A percentile compares a stretch with the other conserved stretches of the same genome.
Evolutionary conservation across 2,113 vertebrate species (phyloP).

Genomic region (Sceloporus tristichus): DNA sequence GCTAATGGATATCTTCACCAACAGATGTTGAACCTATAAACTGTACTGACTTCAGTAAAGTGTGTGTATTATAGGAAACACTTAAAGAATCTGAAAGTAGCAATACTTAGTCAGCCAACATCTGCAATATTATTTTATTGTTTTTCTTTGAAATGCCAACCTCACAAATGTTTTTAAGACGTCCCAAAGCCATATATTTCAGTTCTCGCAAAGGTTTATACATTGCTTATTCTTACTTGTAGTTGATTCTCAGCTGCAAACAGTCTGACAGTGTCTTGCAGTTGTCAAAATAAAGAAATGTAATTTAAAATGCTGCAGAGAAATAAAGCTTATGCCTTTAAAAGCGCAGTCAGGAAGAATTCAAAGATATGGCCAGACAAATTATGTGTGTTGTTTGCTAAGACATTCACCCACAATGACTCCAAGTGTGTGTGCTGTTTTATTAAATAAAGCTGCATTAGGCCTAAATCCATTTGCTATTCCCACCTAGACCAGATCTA

Average conservation of each 20-base stretch:
- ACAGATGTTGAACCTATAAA: background rate
- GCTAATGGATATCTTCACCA: no score
- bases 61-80: background rate
- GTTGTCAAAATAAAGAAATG: slow-evolving; percentile 43
- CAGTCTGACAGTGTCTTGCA: slow-evolving; percentile 27
- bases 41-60: background rate
- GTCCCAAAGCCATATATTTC: slow-evolving; percentile 61
- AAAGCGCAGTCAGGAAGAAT: slow-evolving; percentile 34
- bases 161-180: slow-evolving; percentile 59
- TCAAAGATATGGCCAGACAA: slow-evolving; percentile 15
- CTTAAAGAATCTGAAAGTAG: background rate
- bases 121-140: slow-evolving; percentile 63
- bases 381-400: slow-evolving; percentile 25
- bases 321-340: slow-evolving; percentile 38
- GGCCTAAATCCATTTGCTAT: no score
- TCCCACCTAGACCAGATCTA: no score
- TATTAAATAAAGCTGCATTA: background rate
- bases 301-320: slow-evolving; percentile 43
- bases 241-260: slow-evolving; percentile 32
- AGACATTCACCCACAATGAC: background rate
- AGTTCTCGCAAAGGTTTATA: slow-evolving; percentile 62
- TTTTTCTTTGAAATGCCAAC: slow-evolving; percentile 63
- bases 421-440: accelerated
- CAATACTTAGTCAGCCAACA: slow-evolving; percentile 29
- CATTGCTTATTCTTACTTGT: slow-evolving; percentile 58